Evolutionary conservation across 2,888 invertebrate species (phyloP).

Genomic region (Bombylius discolor): DNA sequence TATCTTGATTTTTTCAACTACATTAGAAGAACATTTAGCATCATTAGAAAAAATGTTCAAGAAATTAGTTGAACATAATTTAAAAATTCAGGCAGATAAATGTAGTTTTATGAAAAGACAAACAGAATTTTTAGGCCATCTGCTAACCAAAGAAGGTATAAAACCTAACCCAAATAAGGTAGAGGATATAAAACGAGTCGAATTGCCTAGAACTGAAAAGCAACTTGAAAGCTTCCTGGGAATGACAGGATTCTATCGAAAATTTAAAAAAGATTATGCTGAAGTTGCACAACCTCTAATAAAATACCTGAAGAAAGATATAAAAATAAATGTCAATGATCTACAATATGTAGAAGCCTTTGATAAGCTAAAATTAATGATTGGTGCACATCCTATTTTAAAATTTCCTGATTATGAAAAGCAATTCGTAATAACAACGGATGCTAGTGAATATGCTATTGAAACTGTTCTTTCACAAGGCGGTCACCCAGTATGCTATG

Average conservation of each 20-base stretch:
- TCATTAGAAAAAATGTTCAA: constrained; percentile 3
- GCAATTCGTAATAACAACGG: constrained; percentile 6
- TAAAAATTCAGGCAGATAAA: constrained; percentile 7
- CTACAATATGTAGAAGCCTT: constrained; percentile 6
- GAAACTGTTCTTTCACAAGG: constrained; percentile 1
- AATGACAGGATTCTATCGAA: constrained; percentile 10
- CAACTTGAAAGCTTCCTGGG: constrained; percentile 13
- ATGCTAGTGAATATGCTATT: constrained; percentile 9
- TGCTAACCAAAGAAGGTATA: constrained; percentile 5
- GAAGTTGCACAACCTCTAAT: constrained; percentile 12
- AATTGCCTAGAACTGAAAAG: constrained; percentile 9
- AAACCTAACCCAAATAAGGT: constrained; percentile 8
- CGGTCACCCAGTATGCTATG: constrained; percentile 4
- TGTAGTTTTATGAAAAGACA: constrained; percentile 4
- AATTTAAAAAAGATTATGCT: constrained; percentile 9
- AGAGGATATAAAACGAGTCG: constrained; percentile 1
- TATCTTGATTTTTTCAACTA: constrained; percentile 3
- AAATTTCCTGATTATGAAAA: constrained; percentile 9
- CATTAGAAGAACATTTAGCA: constrained; percentile 1
- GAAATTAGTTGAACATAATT: constrained; percentile 1
- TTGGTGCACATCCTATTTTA: constrained; percentile 7
- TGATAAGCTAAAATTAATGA: constrained; percentile 6
- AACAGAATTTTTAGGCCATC: constrained; percentile 8
- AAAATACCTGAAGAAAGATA: constrained; percentile 10
- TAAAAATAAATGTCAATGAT: constrained; percentile 6